Evolutionary conservation across 2,797 vertebrate species (phyloP), one percentile per base, ranked within the genome.

Genomic region (Brotula barbata): DNA sequence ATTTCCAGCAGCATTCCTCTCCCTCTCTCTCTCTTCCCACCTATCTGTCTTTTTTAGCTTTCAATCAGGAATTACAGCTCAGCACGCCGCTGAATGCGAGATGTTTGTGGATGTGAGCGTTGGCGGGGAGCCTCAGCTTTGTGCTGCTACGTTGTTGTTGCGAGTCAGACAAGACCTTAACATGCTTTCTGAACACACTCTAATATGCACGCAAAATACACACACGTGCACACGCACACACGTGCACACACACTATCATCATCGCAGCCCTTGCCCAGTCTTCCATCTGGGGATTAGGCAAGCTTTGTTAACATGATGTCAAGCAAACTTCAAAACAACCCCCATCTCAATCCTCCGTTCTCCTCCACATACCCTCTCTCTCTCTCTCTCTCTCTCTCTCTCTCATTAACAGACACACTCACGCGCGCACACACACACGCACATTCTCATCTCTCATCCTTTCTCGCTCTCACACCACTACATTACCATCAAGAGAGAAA

Each of bases 281-380:
- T 63, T 71, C 72, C 49, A 75, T 81, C 61, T 47, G 67, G 69
- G 81, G 79, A 84, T 87, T 79, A 81, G 71, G 47, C 65, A 46
- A 78, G 71, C 75, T 90, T 80, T 85, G 82, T 86, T 84, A 84
- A 83, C 87, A 84, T 67, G 76, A 85, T 83, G 78, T 84, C 83
- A 85, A 80, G 75, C 73, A 81, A 83, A 83, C 85, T 87, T 87
- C 80, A 84, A 87, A 87, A 85, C 71, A 83, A 75, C 44, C 70
- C 71, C 79, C 61, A 58, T 75, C 71, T 68, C 73, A 61, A 48
- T 69, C 58, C 56, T 62, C 41, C 50, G 25, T 59, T 54, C 47
- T 37, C 21, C 19, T 40, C 42, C 37, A 12, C 14, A n/a, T n/a
- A n/a, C n/a, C n/a, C n/a, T n/a, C n/a, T n/a, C n/a, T n/a, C n/a